These are phyloP conservation scores for Ectropis grisescens DNA, from an alignment of 1,140 invertebrate species.

Conservation along the genomic window DNA sequence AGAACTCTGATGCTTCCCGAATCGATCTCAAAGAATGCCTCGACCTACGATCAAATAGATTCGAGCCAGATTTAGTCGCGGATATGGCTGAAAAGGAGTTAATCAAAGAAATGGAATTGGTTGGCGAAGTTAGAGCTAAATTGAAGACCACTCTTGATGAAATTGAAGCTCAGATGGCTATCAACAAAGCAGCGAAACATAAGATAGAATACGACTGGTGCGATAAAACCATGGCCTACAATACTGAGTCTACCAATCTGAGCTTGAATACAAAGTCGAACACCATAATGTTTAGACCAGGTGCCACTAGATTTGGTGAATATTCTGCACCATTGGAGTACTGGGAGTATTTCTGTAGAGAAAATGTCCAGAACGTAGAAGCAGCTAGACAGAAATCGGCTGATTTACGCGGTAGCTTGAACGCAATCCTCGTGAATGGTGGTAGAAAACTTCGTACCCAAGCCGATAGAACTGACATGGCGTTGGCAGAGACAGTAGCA, in stretches of 20 bases:
- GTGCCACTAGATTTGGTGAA: slow-evolving; percentile 77
- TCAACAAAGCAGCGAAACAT: slow-evolving; percentile 83
- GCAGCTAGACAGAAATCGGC: slow-evolving; percentile 74
- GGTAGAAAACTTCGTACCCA: slow-evolving; percentile 80
- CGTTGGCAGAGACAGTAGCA: slow-evolving; percentile 75
- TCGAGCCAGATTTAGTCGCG: slow-evolving; percentile 83
- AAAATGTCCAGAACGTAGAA: slow-evolving; percentile 75
- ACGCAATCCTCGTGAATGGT: slow-evolving; percentile 74
- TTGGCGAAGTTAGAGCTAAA: slow-evolving; percentile 74
- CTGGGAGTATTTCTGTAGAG: slow-evolving; percentile 79
- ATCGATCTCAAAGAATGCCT: slow-evolving; percentile 81
- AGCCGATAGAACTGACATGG: slow-evolving; percentile 79
- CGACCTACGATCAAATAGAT: slow-evolving; percentile 78
- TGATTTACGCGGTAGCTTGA: slow-evolving; percentile 73
- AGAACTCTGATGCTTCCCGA: slow-evolving; percentile 75
- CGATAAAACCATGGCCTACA: slow-evolving; percentile 86
- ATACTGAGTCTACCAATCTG: slow-evolving; percentile 78
- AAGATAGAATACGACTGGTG: slow-evolving; percentile 90
- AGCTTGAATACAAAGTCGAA: slow-evolving; percentile 75
- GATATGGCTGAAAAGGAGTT: slow-evolving; percentile 87
- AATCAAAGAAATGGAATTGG: slow-evolving; percentile 78
- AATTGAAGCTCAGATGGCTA: slow-evolving; percentile 80
- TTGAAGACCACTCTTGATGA: slow-evolving; percentile 74
- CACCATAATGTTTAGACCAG: slow-evolving; percentile 77
- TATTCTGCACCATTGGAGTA: slow-evolving; percentile 76